Evolutionary conservation across 2,888 invertebrate species (phyloP).

Genomic region (Agrochola litura): DNA sequence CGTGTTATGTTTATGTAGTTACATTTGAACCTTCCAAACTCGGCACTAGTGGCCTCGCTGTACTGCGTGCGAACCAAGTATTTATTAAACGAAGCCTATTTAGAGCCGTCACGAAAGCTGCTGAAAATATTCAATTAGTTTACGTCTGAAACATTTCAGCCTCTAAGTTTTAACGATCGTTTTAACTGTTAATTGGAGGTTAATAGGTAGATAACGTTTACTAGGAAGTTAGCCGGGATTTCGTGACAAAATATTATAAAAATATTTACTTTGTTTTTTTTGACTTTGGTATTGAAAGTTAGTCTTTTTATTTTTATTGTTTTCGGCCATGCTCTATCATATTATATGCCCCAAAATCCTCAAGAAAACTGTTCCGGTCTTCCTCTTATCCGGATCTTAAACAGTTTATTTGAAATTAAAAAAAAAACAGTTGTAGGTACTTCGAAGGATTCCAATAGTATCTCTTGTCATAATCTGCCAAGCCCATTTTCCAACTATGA

Average conservation of each 20-base stretch:
- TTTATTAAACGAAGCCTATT: constrained; percentile 39
- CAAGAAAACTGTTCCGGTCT: background rate
- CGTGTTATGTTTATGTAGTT: background rate
- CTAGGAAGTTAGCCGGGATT: constrained; percentile 26
- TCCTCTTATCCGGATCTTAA: background rate
- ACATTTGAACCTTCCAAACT: constrained; percentile 19
- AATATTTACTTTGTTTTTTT: background rate
- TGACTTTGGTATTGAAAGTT: constrained; percentile 7
- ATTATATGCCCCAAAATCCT: background rate
- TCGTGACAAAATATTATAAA: constrained; percentile 36
- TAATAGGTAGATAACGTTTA: constrained; percentile 28
- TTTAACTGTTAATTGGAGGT: constrained; percentile 33
- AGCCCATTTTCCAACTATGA: background rate
- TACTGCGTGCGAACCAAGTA: constrained; percentile 45
- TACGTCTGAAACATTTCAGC: constrained; percentile 19
- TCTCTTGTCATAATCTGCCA: background rate
- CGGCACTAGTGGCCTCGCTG: constrained; percentile 41
- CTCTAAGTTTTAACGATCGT: constrained; percentile 6
- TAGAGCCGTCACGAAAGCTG: constrained; percentile 53
- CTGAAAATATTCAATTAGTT: constrained; percentile 42
- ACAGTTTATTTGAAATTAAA: background rate
- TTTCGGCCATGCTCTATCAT: constrained; percentile 6
- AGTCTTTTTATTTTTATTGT: background rate
- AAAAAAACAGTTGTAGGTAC: background rate
- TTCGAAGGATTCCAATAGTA: background rate